A percentile compares a stretch with the other conserved stretches of the same genome.
Conservation (phyloP, 2,113 vertebrate genomes). For the Galemys pyrenaicus region DNA sequence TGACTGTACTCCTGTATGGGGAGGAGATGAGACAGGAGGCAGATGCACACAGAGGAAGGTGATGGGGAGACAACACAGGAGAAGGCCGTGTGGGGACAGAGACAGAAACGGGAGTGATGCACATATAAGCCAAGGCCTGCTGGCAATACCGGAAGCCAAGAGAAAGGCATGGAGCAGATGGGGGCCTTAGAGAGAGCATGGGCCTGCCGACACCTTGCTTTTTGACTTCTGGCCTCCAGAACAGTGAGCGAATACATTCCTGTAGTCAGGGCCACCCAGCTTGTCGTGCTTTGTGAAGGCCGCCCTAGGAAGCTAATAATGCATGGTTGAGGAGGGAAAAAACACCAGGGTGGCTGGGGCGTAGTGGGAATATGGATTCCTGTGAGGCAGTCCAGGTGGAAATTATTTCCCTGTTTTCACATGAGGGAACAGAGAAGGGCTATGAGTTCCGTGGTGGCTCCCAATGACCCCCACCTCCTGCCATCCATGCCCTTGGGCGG, state of each 20-base stretch:
- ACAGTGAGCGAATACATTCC: not conserved
- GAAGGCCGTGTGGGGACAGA: not conserved
- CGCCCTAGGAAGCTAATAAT: no score
- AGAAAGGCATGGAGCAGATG: not conserved
- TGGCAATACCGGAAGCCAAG: no score
- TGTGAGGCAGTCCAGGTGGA: no score
- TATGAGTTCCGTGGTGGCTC: no score
- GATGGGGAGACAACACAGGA: no score
- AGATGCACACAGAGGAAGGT: no score
- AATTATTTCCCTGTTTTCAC: not conserved
- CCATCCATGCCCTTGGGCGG: not conserved
- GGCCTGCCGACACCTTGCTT: not conserved
- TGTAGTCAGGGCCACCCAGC: not conserved
- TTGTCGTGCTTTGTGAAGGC: no score
- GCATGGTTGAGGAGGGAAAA: not conserved
- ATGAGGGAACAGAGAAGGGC: not conserved
- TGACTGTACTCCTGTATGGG: no score
- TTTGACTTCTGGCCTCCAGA: not conserved
- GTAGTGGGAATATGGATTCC: not conserved
- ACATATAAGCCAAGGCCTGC: not conserved
- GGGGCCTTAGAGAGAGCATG: not conserved
- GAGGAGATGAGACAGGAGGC: not conserved
- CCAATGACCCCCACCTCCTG: no score
- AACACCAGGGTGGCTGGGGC: not conserved
- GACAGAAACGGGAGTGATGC: not conserved